Percentiles rank a stretch among this genome's conserved stretches.
Conservation (phyloP, 2,113 vertebrate genomes). For the Perca flavescens region DNA sequence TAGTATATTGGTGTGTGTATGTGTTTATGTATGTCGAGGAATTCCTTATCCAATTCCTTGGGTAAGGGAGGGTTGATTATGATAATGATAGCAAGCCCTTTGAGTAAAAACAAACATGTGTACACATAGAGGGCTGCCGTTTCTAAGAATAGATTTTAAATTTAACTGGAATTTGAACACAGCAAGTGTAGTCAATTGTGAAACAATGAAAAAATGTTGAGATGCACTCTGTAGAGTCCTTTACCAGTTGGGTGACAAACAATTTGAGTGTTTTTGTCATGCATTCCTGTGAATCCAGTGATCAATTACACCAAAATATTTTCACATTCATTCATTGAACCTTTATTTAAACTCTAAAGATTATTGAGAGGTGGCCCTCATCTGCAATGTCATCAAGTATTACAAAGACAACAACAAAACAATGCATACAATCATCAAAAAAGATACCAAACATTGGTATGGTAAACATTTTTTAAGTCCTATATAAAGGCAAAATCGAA, state of each 20-base stretch:
- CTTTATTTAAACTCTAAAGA: too few species aligned
- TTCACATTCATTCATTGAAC: too few species aligned
- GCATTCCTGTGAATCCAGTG: not conserved
- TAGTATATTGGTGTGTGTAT: not conserved
- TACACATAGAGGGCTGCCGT: not conserved
- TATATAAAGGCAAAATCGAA: too few species aligned
- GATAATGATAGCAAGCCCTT: slow-evolving; percentile 12
- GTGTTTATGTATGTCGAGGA: not conserved
- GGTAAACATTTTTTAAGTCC: too few species aligned
- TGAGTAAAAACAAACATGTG: not conserved
- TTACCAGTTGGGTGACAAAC: not conserved
- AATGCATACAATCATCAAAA: not conserved
- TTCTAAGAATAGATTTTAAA: slow-evolving; percentile 27
- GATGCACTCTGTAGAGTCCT: not conserved
- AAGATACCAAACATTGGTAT: too few species aligned
- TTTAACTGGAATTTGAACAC: not conserved
- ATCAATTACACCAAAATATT: not conserved
- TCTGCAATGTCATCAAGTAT: too few species aligned
- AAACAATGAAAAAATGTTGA: slow-evolving; percentile 19
- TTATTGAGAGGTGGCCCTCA: too few species aligned
- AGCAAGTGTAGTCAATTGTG: slow-evolving; percentile 7
- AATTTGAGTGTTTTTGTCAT: not conserved
- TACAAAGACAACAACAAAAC: too few species aligned
- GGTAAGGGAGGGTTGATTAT: not conserved
- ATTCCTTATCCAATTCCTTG: slow-evolving; percentile 7